phyloP scores from a whole-genome alignment of 1,140 invertebrate species.

The Eulimnadia texana region DNA sequence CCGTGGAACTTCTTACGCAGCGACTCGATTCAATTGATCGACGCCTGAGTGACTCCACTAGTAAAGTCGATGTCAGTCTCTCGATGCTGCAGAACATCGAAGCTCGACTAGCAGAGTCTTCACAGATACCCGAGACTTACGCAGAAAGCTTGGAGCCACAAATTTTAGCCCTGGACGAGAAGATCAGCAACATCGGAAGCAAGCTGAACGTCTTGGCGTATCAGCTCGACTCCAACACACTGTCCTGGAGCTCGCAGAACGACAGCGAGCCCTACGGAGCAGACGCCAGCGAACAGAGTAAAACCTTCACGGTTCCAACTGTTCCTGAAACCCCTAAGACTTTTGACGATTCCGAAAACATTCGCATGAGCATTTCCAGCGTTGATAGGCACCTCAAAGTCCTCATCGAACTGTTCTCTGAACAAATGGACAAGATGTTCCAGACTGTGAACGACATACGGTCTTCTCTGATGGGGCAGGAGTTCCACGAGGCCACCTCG shows the following conservation, averaged over 20 bases:
- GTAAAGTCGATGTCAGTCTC: conserved; percentile 65
- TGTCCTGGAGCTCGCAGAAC: conserved; percentile 33
- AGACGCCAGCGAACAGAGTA: conserved; percentile 65
- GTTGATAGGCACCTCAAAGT: conserved; percentile 69
- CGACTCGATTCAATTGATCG: conserved; percentile 62
- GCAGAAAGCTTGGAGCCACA: conserved; percentile 40
- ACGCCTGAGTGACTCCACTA: conserved; percentile 61
- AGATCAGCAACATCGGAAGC: conserved; percentile 61
- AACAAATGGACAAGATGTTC: conserved; percentile 57
- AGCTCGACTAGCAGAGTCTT: neutral
- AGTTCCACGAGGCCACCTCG: neutral
- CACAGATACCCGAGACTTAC: conserved; percentile 20
- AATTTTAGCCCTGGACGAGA: conserved; percentile 54
- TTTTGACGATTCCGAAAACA: neutral
- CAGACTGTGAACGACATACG: conserved; percentile 59
- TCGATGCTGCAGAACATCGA: conserved; percentile 54
- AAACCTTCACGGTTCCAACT: conserved; percentile 54
- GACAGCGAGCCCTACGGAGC: conserved; percentile 49
- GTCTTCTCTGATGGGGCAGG: neutral
- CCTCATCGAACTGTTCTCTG: conserved; percentile 64
- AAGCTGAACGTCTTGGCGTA: conserved; percentile 61
- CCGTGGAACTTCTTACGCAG: conserved; percentile 67
- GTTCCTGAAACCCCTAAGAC: neutral
- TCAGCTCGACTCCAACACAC: conserved; percentile 62
- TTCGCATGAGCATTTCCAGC: conserved; percentile 46